These are phyloP conservation scores for Leuctra nigra DNA, from an alignment of 2,888 invertebrate species.

Conservation along the genomic window DNA sequence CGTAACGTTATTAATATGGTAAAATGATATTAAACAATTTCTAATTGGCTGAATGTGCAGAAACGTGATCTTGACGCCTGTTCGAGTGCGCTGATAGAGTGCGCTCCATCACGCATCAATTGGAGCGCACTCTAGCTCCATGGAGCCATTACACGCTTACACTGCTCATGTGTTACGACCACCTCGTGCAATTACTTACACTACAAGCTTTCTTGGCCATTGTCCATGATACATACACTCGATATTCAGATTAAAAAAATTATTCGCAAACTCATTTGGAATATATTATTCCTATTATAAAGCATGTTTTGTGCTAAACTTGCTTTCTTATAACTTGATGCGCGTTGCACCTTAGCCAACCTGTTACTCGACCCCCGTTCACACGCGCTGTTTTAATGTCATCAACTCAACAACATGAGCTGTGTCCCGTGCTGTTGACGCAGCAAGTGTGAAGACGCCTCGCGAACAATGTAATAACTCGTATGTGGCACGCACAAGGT, in stretches of 20 bases:
- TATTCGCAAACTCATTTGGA: neutral
- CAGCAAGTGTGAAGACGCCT: neutral
- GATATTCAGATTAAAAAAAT: neutral
- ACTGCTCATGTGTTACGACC: too few species aligned
- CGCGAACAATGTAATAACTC: neutral
- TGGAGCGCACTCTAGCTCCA: too few species aligned
- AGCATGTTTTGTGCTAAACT: constrained; percentile 1
- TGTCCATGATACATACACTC: neutral
- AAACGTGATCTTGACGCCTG: too few species aligned
- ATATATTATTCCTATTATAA: neutral
- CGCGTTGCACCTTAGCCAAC: neutral
- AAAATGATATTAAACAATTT: too few species aligned
- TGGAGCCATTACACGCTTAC: too few species aligned
- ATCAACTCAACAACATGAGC: neutral
- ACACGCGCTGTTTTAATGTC: neutral
- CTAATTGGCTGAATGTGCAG: too few species aligned
- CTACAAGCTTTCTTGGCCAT: neutral
- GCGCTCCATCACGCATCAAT: too few species aligned
- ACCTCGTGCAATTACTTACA: too few species aligned
- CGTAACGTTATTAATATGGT: too few species aligned
- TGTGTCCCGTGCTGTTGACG: neutral
- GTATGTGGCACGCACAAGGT: constrained; percentile 1
- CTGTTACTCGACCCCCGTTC: neutral
- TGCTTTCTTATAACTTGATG: neutral
- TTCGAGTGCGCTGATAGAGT: too few species aligned